Evolutionary conservation across 1,140 invertebrate genomes (phyloP), one percentile per base, ranked within the genome.

Genomic region (Anthonomus grandis): DNA sequence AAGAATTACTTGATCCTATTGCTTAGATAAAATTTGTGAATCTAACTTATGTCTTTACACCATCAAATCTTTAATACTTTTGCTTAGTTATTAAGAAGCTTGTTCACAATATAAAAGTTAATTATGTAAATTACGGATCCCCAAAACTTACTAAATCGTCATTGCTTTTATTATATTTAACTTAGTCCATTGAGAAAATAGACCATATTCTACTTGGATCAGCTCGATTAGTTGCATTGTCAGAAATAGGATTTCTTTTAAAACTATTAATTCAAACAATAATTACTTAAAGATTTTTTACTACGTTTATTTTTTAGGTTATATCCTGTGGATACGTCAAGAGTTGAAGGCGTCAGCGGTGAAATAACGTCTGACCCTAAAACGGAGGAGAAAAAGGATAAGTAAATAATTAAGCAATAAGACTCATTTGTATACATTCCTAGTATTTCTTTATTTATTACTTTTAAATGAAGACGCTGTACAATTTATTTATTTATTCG

Each of bases 261-360:
- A n/a, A 8, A 23, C 5, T 41, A 15, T 41, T 13, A 18, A n/a
- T 6, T 41, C 38, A 6, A 13, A 41, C 4, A 38, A 6, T n/a
- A 9, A 19, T 19, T 42, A 12, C 22, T 18, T 42, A 18, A 42
- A 17, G 18, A 9, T 9, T 18, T 19, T 15, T 12, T 4, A 19
- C 39, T 5, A 5, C 12, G 9, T 25, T 27, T 46, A 55, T 49
- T 54, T 63, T 67, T 22, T 45, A 93, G 90, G 90, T 77, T 97
- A 18, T 98, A 98, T 73, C 94, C 95, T 19, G 94, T 97, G 8
- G 95, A 98, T 73, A 91, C 90, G 70, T 85, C 75, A 5, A 82
- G 95, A 59, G 76, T 86, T 12, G 94, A 97, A 73, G 89, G 81
- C 23, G 54, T 68, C 15, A 21, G 27, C 37, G 58, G 62, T 21